Percentiles rank a stretch among this genome's conserved stretches.
Conservation (phyloP, 2,888 invertebrate genomes). For the Miltochrista miniata region DNA sequence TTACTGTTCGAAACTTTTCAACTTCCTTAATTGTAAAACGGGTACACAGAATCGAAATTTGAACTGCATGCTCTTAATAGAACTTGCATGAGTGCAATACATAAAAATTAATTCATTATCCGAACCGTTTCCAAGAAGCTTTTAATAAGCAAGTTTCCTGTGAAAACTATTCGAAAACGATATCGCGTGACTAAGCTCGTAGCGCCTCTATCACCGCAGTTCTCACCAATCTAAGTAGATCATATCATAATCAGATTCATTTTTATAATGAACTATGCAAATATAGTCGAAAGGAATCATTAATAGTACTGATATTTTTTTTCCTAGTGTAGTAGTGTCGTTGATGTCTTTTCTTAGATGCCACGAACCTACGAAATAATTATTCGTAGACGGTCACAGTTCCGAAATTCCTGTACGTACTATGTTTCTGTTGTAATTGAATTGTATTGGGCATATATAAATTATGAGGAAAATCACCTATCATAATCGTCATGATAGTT, state of each 20-base stretch:
- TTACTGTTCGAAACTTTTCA: too few species aligned
- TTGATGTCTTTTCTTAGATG: slow-evolving; percentile 71
- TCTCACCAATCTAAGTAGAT: slow-evolving; percentile 49
- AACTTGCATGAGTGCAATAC: slow-evolving; percentile 14
- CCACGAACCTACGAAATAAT: slow-evolving; percentile 39
- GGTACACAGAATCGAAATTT: too few species aligned
- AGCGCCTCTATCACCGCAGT: slow-evolving; percentile 40
- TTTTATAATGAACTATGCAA: slow-evolving; percentile 28
- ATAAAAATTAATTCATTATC: slow-evolving; percentile 27
- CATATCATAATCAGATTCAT: slow-evolving; percentile 34
- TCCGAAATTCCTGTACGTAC: too few species aligned
- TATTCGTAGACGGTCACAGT: too few species aligned
- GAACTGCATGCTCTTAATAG: too few species aligned
- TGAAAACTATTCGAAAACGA: background rate
- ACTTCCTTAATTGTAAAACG: too few species aligned
- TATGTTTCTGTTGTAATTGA: too few species aligned
- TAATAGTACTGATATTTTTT: slow-evolving; percentile 17
- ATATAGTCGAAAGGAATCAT: slow-evolving; percentile 14
- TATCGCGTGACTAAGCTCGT: slow-evolving; percentile 46
- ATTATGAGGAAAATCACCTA: too few species aligned
- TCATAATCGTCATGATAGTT: too few species aligned
- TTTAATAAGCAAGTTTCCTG: slow-evolving; percentile 26
- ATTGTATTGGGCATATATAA: too few species aligned
- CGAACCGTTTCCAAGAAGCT: slow-evolving; percentile 25
- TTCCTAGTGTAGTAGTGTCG: slow-evolving; percentile 38